Conservation (phyloP, 2,888 invertebrate genomes). For the Epirrita christyi region DNA sequence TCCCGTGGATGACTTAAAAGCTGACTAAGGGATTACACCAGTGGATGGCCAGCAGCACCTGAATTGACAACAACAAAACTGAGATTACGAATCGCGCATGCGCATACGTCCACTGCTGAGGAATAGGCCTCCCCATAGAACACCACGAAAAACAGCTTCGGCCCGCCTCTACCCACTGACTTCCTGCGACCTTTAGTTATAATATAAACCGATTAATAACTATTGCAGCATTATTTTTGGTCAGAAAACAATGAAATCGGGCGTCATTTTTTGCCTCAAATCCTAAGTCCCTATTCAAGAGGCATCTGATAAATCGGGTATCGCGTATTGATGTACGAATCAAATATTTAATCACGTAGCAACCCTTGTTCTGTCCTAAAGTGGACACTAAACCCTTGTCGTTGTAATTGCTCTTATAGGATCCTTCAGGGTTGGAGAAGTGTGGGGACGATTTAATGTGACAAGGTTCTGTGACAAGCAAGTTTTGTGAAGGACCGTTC, state of each 20-base stretch:
- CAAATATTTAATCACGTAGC: constrained; percentile 29
- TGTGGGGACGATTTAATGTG: constrained; percentile 12
- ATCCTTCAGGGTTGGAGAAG: constrained; percentile 1
- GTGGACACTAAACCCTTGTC: constrained; percentile 22
- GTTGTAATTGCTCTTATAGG: constrained; percentile 18
- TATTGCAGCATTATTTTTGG: too few species aligned
- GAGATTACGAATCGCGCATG: too few species aligned
- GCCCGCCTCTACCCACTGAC: too few species aligned
- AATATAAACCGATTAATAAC: too few species aligned
- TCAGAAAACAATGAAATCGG: background rate
- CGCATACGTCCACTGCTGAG: too few species aligned
- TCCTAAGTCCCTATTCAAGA: background rate
- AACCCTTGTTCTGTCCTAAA: constrained; percentile 15
- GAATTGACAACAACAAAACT: too few species aligned
- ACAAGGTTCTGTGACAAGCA: constrained; percentile 10
- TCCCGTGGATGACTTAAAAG: too few species aligned
- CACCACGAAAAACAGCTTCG: too few species aligned
- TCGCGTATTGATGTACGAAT: constrained; percentile 17
- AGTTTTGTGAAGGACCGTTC: background rate
- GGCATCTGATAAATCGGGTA: constrained; percentile 10
- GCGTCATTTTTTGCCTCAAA: background rate
- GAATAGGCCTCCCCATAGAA: too few species aligned
- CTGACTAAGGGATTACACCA: too few species aligned
- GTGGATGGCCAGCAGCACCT: too few species aligned
- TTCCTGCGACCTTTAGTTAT: too few species aligned